Evolutionary conservation across 2,888 invertebrate species (phyloP).

Genomic region (Aleiodes leptofemur): DNA sequence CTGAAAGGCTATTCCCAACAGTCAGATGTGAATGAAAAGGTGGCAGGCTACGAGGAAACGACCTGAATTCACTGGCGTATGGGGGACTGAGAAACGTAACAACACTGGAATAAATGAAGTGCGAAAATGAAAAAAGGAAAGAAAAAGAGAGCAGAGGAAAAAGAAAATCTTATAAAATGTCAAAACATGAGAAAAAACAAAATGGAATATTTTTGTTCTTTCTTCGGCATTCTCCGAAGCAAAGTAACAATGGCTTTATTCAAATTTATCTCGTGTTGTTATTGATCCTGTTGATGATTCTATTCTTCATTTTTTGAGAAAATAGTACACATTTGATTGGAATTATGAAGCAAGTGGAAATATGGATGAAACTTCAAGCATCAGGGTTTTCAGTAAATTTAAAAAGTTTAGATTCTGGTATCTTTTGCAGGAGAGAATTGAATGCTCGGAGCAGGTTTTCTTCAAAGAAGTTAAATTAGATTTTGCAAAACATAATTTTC

Average conservation of each 20-base stretch:
- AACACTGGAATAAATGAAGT: constrained; percentile 18
- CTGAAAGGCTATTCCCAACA: constrained; percentile 4
- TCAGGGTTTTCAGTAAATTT: neutral
- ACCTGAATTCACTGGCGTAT: constrained; percentile 5
- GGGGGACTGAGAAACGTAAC: neutral
- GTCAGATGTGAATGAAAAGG: neutral
- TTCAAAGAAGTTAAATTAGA: constrained; percentile 61
- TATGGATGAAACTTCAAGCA: neutral
- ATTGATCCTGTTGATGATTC: too few species aligned
- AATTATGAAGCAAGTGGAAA: neutral
- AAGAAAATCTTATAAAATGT: neutral
- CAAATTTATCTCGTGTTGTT: too few species aligned
- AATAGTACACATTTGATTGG: neutral
- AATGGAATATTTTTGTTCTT: neutral
- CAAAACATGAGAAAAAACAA: too few species aligned
- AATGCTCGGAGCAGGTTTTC: constrained; percentile 29
- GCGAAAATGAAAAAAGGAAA: constrained; percentile 18
- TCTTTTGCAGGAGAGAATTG: constrained; percentile 53
- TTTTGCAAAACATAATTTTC: constrained; percentile 47
- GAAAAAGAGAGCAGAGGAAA: neutral
- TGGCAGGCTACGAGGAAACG: constrained; percentile 1
- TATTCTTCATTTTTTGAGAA: too few species aligned
- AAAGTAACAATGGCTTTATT: too few species aligned
- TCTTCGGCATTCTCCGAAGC: too few species aligned
- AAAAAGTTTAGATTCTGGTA: neutral